Evolutionary conservation across 2,113 vertebrate genomes (phyloP), one percentile per base, ranked within the genome.

Genomic region (Oryzias melastigma): DNA sequence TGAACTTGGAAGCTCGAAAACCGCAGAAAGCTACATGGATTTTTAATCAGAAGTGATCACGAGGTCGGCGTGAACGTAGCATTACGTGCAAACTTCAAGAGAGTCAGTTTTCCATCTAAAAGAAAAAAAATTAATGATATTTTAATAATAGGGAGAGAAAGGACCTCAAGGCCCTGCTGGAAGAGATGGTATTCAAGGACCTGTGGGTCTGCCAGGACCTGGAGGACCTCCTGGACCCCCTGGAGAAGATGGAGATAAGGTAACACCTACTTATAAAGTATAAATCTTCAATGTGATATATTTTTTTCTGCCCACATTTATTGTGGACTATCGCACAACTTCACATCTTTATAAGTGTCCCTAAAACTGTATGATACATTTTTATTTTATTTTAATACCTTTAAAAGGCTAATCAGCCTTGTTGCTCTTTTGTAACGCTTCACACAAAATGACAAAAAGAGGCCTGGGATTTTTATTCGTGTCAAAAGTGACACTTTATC

Each of bases 161-260:
- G 97, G 97, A 62, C 97, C 97, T 15, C 96, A 98, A 80, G 97
- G 97, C 14, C 97, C 97, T 0, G 96, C 97, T 14, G 97, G 97
- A 56, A 92, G 97, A 85, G 97, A 99, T 0, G 97, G 97, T 41
- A 95, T 99, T 83, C 97, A 99, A 78, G 97, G 97, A 55, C 97
- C 97, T 0, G 97, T 99, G 68, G 97, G 97, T 51, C 93, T 99
- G 14, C 97, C 97, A 0, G 97, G 97, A 41, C 96, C 97, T 0
- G 96, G 95, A 25, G 97, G 97, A 84, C 95, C 97, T 0, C 93
- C 95, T 0, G 97, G 97, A 7, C 94, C 96, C 49, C 96, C 97
- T 0, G 97, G 97, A 77, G 97, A 99, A 85, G 97, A 99, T 0
- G 97, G 97, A 65, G 97, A 99, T 77, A 99, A 99, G 94, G 97